Conservation (phyloP, 1,140 invertebrate species). For the Drosophila triauraria region DNA sequence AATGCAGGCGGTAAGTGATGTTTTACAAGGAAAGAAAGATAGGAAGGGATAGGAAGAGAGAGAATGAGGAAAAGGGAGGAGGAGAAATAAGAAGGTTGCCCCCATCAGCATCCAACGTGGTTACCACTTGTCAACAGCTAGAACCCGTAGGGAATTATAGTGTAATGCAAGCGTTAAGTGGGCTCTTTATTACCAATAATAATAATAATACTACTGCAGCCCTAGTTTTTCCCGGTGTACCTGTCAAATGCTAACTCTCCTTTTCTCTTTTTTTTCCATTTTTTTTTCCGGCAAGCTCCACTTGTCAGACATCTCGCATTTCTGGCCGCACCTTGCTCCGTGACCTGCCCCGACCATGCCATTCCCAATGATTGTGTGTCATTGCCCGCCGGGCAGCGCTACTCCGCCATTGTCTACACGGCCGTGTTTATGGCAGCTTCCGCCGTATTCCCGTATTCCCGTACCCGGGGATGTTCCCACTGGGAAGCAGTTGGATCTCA, state of each 20-base stretch:
- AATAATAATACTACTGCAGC: rapidly evolving
- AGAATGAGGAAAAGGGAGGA: too few species aligned
- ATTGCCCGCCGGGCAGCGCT: slow-evolving; percentile 2
- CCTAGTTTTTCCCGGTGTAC: background rate
- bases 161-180: background rate
- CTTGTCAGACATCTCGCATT: slow-evolving; percentile 12
- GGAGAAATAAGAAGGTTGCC: too few species aligned
- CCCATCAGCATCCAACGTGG: too few species aligned
- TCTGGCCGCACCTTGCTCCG: slow-evolving; percentile 2
- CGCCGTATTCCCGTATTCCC: slow-evolving; percentile 1
- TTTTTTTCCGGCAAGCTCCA: background rate
- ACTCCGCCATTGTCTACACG: slow-evolving; percentile 13
- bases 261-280: background rate
- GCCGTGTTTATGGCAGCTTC: slow-evolving; percentile 32
- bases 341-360: slow-evolving; percentile 11
- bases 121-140: background rate
- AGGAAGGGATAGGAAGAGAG: too few species aligned
- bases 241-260: background rate
- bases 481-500: slow-evolving; percentile 5
- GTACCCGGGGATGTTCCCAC: slow-evolving; percentile 40
- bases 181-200: too few species aligned
- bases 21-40: too few species aligned
- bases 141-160: background rate
- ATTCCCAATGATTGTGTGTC: slow-evolving; percentile 7
- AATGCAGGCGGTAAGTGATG: background rate